Evolutionary conservation across 1,140 invertebrate species (phyloP).

Genomic region (Procambarus virginalis): DNA sequence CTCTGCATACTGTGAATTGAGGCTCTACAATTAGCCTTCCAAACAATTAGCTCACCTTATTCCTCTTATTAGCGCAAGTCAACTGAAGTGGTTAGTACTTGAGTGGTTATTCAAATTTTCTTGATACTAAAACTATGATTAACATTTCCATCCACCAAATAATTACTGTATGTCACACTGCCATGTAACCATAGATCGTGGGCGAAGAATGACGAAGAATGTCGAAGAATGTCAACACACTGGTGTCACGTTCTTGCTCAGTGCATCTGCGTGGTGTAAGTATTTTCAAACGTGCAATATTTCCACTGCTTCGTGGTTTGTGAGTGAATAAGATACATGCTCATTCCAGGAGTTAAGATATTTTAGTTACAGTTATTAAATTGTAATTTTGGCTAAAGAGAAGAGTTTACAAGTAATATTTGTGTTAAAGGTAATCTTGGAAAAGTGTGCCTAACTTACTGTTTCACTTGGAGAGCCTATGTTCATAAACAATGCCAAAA

Average conservation of each 20-base stretch:
- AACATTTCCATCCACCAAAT: neutral
- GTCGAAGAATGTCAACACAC: neutral
- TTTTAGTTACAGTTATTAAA: neutral
- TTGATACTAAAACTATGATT: neutral
- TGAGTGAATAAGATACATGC: neutral
- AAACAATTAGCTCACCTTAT: slow-evolving; percentile 7
- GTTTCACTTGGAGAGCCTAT: neutral
- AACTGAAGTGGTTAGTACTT: neutral
- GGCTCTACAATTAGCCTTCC: slow-evolving; percentile 4
- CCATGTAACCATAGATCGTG: neutral
- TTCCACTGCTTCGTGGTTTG: neutral
- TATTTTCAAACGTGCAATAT: slow-evolving; percentile 2
- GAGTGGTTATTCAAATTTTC: neutral
- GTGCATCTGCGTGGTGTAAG: neutral
- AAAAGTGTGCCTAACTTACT: neutral
- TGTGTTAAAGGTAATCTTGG: neutral
- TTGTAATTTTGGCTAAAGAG: neutral
- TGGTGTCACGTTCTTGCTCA: neutral
- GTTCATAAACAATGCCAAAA: neutral
- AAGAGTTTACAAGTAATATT: neutral
- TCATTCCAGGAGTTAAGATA: neutral
- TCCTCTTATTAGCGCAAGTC: slow-evolving; percentile 19
- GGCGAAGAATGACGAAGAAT: neutral
- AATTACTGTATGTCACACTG: neutral
- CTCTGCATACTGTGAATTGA: neutral